A percentile compares a stretch with the other conserved stretches of the same genome.
These are phyloP conservation scores for Corythaeola cristata DNA, from an alignment of 2,113 vertebrate species.

Conservation along the genomic window DNA sequence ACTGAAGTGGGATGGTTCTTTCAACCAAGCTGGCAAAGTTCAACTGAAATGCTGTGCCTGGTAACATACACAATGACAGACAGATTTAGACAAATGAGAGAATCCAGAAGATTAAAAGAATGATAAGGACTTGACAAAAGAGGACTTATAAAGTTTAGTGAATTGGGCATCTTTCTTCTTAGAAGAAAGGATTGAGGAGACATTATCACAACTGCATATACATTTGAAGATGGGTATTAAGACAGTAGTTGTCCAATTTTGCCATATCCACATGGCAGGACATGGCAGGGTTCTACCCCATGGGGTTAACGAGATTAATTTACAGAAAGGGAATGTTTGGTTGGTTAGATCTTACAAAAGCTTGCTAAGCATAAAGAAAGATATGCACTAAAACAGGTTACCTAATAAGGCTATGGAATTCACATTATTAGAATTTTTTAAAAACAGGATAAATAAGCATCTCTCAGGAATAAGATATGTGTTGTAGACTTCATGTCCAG, in stretches of 20 bases:
- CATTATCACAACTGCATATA: neutral
- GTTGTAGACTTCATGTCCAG: neutral
- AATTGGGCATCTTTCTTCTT: neutral
- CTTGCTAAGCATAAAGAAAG: neutral
- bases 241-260: neutral
- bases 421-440: neutral
- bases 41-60: neutral
- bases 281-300: rapidly evolving
- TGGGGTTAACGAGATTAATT: neutral
- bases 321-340: neutral
- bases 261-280: too few species aligned
- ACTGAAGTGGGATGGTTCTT: neutral
- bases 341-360: neutral
- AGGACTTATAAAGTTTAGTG: neutral
- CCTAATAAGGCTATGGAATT: neutral
- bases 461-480: neutral
- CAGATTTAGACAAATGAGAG: neutral
- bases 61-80: rapidly evolving
- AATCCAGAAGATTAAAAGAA: neutral
- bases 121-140: neutral
- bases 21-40: neutral
- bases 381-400: neutral
- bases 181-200: neutral
- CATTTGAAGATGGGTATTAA: neutral
- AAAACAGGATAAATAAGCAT: neutral